A percentile compares a stretch with the other conserved stretches of the same genome.
Evolutionary conservation across 2,888 invertebrate species (phyloP).

Genomic region (Teleiodes luculella): DNA sequence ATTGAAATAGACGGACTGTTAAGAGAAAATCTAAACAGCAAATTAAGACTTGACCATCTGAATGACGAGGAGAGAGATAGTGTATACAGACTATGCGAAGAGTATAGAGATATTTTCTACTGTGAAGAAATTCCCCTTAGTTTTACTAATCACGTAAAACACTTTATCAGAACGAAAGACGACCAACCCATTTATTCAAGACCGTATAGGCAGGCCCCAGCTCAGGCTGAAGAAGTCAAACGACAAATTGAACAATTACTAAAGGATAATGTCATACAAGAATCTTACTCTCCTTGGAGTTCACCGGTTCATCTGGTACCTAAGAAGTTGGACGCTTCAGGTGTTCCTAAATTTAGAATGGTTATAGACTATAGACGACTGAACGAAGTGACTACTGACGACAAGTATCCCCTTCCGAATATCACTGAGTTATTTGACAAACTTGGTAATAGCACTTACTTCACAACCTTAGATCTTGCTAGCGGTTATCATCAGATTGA

Average conservation of each 20-base stretch:
- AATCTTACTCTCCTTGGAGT: slow-evolving; percentile 26
- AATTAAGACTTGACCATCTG: slow-evolving; percentile 21
- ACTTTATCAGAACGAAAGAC: slow-evolving; percentile 32
- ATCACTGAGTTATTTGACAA: too few relatives aligned
- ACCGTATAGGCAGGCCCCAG: slow-evolving; percentile 1
- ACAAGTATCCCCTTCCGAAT: background rate
- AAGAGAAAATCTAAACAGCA: slow-evolving; percentile 17
- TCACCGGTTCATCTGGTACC: slow-evolving; percentile 30
- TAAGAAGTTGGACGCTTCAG: slow-evolving; percentile 36
- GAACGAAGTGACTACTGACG: background rate
- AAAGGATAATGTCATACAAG: slow-evolving; percentile 21
- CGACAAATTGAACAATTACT: slow-evolving; percentile 23
- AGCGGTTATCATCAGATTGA: too few relatives aligned
- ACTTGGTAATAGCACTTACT: too few relatives aligned
- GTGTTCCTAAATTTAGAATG: slow-evolving; percentile 27
- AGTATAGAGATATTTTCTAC: slow-evolving; percentile 33
- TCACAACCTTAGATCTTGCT: too few relatives aligned
- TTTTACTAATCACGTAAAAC: slow-evolving; percentile 29
- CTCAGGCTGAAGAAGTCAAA: slow-evolving; percentile 7
- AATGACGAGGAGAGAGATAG: slow-evolving; percentile 19
- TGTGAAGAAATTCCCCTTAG: slow-evolving; percentile 27
- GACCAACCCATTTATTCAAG: slow-evolving; percentile 25
- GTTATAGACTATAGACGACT: slow-evolving; percentile 45
- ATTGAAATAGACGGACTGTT: slow-evolving; percentile 3
- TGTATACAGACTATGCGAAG: slow-evolving; percentile 22